Evolutionary conservation across 2,113 vertebrate genomes (phyloP).

Genomic region (Pyrgilauda ruficollis): DNA sequence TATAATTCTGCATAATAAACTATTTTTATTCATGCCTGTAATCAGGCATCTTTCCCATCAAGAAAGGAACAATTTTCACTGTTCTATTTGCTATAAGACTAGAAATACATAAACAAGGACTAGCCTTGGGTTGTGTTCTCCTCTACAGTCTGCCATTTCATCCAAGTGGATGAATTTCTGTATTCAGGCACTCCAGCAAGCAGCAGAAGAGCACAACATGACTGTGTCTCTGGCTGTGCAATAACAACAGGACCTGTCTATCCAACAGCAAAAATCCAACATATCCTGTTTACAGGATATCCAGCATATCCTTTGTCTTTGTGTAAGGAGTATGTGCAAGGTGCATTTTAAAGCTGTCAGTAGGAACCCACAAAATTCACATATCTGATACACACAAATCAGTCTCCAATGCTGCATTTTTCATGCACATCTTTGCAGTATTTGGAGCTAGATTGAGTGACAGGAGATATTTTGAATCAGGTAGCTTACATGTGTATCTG

Average conservation of each 20-base stretch:
- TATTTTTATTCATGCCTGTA: background rate
- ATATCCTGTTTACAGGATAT: too few species aligned
- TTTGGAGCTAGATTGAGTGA: background rate
- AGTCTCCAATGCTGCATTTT: background rate
- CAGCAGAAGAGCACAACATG: background rate
- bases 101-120: background rate
- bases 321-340: background rate
- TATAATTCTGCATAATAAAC: background rate
- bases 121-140: background rate
- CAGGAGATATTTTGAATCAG: background rate
- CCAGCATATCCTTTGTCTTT: background rate
- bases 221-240: background rate
- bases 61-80: background rate
- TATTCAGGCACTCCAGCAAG: background rate
- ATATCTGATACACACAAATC: background rate
- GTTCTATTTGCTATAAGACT: background rate
- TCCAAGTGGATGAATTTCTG: background rate
- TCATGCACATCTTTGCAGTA: background rate
- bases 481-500: background rate
- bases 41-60: background rate
- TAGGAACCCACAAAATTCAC: background rate
- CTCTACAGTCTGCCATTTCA: background rate
- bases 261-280: background rate
- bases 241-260: background rate
- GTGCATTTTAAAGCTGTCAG: background rate